A percentile compares a stretch with the other conserved stretches of the same genome.
Conservation (phyloP, 2,797 vertebrate genomes). For the Champsocephalus gunnari region DNA sequence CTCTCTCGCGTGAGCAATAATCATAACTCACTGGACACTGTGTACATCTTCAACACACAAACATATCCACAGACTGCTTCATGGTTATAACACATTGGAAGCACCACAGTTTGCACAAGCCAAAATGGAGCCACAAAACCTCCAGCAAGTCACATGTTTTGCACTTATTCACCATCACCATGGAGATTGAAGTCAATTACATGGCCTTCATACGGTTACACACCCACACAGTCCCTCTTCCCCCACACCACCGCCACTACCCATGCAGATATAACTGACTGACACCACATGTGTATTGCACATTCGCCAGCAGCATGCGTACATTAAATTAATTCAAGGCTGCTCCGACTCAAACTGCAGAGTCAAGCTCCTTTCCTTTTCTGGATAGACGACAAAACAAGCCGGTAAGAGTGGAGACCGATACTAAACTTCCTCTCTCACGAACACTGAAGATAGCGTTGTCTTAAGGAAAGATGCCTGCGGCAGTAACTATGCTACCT, state of each 20-base stretch:
- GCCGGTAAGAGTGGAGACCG: background rate
- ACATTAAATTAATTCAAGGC: background rate
- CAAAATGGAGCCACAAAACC: conserved; percentile 15
- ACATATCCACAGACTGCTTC: background rate
- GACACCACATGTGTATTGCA: background rate
- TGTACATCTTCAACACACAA: background rate
- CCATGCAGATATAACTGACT: conserved; percentile 13
- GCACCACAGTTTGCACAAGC: background rate
- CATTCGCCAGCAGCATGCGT: conserved; percentile 1
- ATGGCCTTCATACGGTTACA: conserved; percentile 51
- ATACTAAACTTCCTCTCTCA: background rate
- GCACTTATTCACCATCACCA: conserved; percentile 64
- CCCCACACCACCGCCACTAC: background rate
- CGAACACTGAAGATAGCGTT: background rate
- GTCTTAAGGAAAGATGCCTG: background rate
- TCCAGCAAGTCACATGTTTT: conserved; percentile 20
- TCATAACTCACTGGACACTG: background rate
- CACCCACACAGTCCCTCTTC: background rate
- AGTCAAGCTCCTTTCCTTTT: background rate
- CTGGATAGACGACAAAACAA: background rate
- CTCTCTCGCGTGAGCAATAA: background rate
- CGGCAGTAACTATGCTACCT: background rate
- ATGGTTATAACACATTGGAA: background rate
- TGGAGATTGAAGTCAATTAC: conserved; percentile 69
- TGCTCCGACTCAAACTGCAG: conserved; percentile 2